Evolutionary conservation across 2,888 invertebrate species (phyloP).

Genomic region (Periphyllus acericola): DNA sequence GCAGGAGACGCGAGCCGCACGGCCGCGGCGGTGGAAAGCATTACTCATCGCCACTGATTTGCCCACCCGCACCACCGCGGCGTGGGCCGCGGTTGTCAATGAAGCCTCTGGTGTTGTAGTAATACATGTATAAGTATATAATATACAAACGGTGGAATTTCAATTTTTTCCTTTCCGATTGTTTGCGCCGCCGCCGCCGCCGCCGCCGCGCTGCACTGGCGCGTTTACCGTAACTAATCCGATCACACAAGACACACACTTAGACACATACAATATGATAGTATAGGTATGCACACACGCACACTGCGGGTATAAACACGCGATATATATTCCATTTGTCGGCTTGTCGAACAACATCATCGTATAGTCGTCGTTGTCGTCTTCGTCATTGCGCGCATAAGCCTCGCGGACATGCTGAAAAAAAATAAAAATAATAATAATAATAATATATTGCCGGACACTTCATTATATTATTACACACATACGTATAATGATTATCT

Average conservation of each 20-base stretch:
- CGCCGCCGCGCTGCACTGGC: not conserved
- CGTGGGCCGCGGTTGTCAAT: not conserved
- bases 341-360: slow-evolving; percentile 44
- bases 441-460: slow-evolving; percentile 34
- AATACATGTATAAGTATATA: not conserved
- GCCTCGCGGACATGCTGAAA: slow-evolving; percentile 39
- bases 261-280: not conserved
- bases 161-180: slow-evolving; percentile 36
- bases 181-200: not conserved
- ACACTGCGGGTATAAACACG: not conserved
- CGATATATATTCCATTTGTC: slow-evolving; percentile 34
- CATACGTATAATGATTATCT: not conserved
- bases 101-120: not conserved
- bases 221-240: slow-evolving; percentile 55
- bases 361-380: slow-evolving; percentile 16
- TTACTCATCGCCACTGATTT: not conserved
- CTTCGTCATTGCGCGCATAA: not conserved
- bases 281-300: not conserved
- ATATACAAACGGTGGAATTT: slow-evolving; percentile 24
- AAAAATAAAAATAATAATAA: slow-evolving; percentile 17
- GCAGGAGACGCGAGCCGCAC: not conserved
- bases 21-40: not conserved
- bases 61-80: not conserved
- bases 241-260: slow-evolving; percentile 46
- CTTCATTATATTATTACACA: not conserved